Base-by-base conservation (phyloP, 2,888 invertebrate genomes). In the Biston stratarius region DNA sequence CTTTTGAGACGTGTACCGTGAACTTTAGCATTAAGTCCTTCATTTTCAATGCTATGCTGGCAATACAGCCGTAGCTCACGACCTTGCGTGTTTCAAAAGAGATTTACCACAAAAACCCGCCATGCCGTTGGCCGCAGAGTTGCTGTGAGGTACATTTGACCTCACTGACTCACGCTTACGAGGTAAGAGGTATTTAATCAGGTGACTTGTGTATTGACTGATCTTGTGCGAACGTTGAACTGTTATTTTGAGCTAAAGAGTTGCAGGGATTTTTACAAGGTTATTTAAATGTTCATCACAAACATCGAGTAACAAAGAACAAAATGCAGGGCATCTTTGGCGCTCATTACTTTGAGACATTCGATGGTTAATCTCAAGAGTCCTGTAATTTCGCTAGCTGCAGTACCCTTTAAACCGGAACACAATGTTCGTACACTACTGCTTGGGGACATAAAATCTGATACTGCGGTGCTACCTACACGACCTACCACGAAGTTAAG, bases 31-130 rank as follows among this genome's bases (percentile, higher is more conserved):
- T n/a, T 34, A 2, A 33, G 57, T 58, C 58, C 53, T 53, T 53
- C 47, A 7, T 44, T 64, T 47, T 33, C 48, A 58, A 40, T 14
- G 52, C 24, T 24, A 24, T 40, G 14, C 44, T 48, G 48, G 60
- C 14, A 57, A 65, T 52, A 36, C 44, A 64, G 24, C 42, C 57
- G 44, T 49, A 42, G 59, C 59, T 67, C 59, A 60, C 56, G 71
- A 71, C 74, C 74, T 71, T 69, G 72, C 66, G 67, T 62, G 59
- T 65, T 63, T 47, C 69, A 64, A 72, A 72, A 70, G 67, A 69
- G 70, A 67, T 67, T 69, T 62, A 66, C 45, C 52, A 71, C 72
- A 74, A 74, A 74, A 72, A 61, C 69, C 44, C 44, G 45, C 10
- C 38, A 53, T 52, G 59, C 70, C 59, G 36, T 38, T 36, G 36